phyloP scores from a whole-genome alignment of 2,113 vertebrate genomes.

The Zootoca vivipara region DNA sequence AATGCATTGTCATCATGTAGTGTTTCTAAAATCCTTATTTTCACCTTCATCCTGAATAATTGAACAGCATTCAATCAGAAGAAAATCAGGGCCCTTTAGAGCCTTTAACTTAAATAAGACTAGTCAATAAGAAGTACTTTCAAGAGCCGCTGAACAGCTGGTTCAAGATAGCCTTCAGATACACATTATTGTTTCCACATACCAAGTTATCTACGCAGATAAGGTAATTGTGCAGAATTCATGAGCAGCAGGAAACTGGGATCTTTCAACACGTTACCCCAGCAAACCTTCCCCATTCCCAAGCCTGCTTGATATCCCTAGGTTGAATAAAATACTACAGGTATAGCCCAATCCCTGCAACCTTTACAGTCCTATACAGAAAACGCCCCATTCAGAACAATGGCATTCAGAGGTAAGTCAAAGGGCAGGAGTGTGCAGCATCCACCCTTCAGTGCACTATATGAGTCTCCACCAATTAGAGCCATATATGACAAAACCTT shows the following conservation, averaged over 20 bases:
- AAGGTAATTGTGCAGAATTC: neutral
- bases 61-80: neutral
- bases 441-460: neutral
- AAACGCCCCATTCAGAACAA: neutral
- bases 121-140: neutral
- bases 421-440: neutral
- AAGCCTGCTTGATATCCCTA: neutral
- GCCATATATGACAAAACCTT: neutral
- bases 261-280: neutral
- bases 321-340: neutral
- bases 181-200: neutral
- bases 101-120: neutral
- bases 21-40: too few species aligned
- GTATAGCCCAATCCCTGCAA: neutral
- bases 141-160: neutral
- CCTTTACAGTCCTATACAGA: neutral
- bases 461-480: neutral
- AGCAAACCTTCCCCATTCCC: neutral
- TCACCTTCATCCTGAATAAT: too few species aligned
- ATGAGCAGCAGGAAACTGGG: neutral
- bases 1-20: neutral
- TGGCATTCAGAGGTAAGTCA: neutral
- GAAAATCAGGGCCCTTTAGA: neutral
- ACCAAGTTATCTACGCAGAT: neutral
- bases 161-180: neutral